Evolutionary conservation across 2,888 invertebrate genomes (phyloP).

Genomic region (Trissonchulus latispiculum): DNA sequence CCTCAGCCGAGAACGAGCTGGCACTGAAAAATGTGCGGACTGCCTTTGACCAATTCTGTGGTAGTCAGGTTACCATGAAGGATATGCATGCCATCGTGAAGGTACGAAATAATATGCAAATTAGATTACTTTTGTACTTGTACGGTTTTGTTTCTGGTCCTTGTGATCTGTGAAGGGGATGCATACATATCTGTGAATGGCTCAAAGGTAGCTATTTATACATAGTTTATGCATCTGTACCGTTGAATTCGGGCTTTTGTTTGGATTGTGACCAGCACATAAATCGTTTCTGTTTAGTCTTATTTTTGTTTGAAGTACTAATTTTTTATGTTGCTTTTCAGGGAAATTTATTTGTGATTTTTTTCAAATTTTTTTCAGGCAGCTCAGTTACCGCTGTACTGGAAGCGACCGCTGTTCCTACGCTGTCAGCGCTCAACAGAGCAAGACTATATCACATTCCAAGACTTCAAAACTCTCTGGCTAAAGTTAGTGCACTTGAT

Average conservation of each 20-base stretch:
- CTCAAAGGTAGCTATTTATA: no score
- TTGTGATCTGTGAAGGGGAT: no score
- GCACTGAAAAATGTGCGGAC: slow-evolving; percentile 3
- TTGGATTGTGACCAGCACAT: no score
- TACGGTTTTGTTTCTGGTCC: no score
- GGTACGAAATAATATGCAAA: not conserved
- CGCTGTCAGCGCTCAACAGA: slow-evolving; percentile 38
- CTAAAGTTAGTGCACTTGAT: not conserved
- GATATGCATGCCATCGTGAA: not conserved
- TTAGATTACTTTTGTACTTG: no score
- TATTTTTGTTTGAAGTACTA: no score
- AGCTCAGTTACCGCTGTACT: slow-evolving; percentile 80
- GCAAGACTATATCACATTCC: slow-evolving; percentile 15
- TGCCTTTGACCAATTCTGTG: slow-evolving; percentile 8
- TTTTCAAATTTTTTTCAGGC: slow-evolving; percentile 54
- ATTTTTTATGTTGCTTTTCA: no score
- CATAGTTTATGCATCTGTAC: no score
- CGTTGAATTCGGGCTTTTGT: no score
- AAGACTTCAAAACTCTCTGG: slow-evolving; percentile 16
- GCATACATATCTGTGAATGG: no score
- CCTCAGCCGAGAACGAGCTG: slow-evolving; percentile 7
- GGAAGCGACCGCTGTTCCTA: slow-evolving; percentile 83
- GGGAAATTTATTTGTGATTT: no score
- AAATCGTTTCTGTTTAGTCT: no score
- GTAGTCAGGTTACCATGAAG: not conserved